phyloP scores from a whole-genome alignment of 2,797 vertebrate genomes.

The Apogon talboti region DNA sequence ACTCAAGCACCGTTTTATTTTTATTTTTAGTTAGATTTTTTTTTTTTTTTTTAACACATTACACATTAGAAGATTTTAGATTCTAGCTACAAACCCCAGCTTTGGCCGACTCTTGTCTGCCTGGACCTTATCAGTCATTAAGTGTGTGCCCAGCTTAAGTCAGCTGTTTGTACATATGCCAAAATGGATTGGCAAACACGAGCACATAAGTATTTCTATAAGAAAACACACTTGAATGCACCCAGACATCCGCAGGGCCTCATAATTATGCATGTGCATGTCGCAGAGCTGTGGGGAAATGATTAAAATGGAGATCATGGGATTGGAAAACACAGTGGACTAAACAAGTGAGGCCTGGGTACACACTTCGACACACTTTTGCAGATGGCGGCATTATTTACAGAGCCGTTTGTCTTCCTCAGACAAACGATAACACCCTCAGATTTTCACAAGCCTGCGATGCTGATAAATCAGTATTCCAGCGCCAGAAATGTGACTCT shows the following conservation, averaged over 20 bases:
- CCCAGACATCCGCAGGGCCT: not conserved
- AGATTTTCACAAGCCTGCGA: conserved; percentile 26
- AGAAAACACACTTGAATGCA: not conserved
- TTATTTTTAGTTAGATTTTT: too few species aligned
- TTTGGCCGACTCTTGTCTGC: too few species aligned
- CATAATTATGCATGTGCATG: not conserved
- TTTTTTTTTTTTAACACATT: too few species aligned
- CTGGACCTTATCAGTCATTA: too few species aligned
- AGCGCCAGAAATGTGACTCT: conserved; percentile 18
- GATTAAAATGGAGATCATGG: conserved; percentile 26
- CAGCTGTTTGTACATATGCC: not conserved
- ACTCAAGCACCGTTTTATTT: too few species aligned
- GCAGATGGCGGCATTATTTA: conserved; percentile 43
- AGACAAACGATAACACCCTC: conserved; percentile 39
- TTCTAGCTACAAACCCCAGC: too few species aligned
- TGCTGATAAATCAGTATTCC: conserved; percentile 47
- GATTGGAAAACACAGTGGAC: not conserved
- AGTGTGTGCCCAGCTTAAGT: too few species aligned
- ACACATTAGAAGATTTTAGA: too few species aligned
- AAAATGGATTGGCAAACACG: not conserved
- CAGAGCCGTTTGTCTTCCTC: conserved; percentile 36
- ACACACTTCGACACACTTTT: conserved; percentile 17
- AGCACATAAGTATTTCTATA: not conserved
- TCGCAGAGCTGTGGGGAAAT: not conserved
- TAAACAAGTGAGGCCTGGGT: conserved; percentile 2